Evolutionary conservation across 2,888 invertebrate genomes (phyloP), one percentile per base, ranked within the genome.

Genomic region (Tuberolachnus salignus): DNA sequence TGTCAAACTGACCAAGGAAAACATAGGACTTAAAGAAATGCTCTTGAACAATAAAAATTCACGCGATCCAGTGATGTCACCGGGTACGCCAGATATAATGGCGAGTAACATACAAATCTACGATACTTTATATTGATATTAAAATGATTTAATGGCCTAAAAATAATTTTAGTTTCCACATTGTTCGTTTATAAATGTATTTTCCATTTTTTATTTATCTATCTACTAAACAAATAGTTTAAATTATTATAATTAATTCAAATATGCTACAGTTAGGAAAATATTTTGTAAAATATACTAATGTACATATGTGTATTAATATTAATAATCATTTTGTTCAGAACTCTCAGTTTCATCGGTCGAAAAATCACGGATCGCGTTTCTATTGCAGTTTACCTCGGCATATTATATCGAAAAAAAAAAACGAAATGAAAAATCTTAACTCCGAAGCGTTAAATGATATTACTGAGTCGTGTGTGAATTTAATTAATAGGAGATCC

Each of bases 351-450:
- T 78, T 78, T 21, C 59, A 78, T 21, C 78, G 78, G 19, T 51
- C 78, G 8, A 78, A 78, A 78, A 78, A 16, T 42, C 66, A 59
- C 21, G 67, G 78, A 26, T 67, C 67, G 26, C 78, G 78, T 42
- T 69, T 78, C 8, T 78, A 78, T 59, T 64, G 78, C 49, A 78
- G 78, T 21, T 78, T 78, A n/a, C 78, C 78, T 49, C 55, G 78
- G 3, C 78, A 69, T 34, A 51, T 34, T 51, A 8, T 57, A 21
- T 49, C 67, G 8, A 78, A 78, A 69, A 78, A 59, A 2, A 78
- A 78, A 69, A 59, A 23, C 34, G 75, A 75, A 34, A 26, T 26
- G 3, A 19, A 49, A n/a, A 78, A 21, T 16, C 11, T n/a, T n/a
- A 78, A 78, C n/a, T 51, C 46, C 34, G 57, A n/a, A n/a, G 14